Percentiles rank a stretch among this genome's conserved stretches.
phyloP scores from a whole-genome alignment of 2,888 invertebrate species.

The Hirtodrosophila duncani region DNA sequence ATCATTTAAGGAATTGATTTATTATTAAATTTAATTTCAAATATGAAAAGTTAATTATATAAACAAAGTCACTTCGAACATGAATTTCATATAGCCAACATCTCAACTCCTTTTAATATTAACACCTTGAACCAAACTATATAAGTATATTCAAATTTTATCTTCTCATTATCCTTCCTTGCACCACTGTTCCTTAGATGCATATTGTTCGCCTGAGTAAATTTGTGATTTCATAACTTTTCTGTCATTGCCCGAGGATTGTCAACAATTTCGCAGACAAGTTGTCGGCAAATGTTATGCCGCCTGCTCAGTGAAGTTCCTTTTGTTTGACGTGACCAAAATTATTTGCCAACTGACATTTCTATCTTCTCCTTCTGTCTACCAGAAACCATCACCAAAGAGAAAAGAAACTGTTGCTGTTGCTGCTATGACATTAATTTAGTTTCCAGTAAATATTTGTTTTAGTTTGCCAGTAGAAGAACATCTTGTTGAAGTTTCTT shows the following conservation, averaged over 20 bases:
- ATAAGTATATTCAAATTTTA: no score
- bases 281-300: slow-evolving; percentile 34
- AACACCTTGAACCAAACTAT: no score
- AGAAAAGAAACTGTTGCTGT: not conserved
- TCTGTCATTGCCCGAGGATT: slow-evolving; percentile 1
- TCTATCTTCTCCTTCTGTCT: no score
- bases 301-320: slow-evolving; percentile 6
- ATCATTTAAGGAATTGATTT: no score
- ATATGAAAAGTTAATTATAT: no score
- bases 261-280: slow-evolving; percentile 31
- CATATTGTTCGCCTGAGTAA: no score
- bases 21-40: no score
- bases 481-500: not conserved
- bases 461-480: not conserved
- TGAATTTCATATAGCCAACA: no score
- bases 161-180: no score
- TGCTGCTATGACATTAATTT: slow-evolving; percentile 13
- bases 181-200: no score
- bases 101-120: no score
- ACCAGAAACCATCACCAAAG: not conserved
- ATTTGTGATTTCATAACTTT: slow-evolving; percentile 28
- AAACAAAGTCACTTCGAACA: no score
- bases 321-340: slow-evolving; percentile 36
- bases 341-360: slow-evolving; percentile 25
- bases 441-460: not conserved